Conservation (phyloP, 92 coral and sea anemone genomes). For the Siderastrea siderea region DNA sequence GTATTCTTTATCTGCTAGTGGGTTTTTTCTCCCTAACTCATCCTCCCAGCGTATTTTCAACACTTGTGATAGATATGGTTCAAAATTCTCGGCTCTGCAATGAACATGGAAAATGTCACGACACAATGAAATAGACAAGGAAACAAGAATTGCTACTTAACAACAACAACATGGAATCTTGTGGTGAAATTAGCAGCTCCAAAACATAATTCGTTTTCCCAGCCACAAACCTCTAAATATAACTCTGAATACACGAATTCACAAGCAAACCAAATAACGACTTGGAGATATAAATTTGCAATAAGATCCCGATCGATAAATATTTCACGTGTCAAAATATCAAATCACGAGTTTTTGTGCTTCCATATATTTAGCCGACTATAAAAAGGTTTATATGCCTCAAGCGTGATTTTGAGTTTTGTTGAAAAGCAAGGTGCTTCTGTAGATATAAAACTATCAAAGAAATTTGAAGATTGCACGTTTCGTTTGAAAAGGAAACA, state of each 20-base stretch:
- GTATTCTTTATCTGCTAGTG: conserved; percentile 82
- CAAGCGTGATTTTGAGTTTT: neutral
- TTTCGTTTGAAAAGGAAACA: conserved; percentile 35
- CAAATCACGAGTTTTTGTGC: conserved; percentile 37
- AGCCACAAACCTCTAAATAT: conserved; percentile 31
- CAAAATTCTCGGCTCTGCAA: conserved; percentile 94
- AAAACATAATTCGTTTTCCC: conserved; percentile 9
- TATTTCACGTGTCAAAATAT: conserved; percentile 58
- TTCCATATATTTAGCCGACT: neutral
- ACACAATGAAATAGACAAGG: conserved; percentile 18
- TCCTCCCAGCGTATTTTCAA: conserved; percentile 98
- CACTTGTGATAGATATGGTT: conserved; percentile 93
- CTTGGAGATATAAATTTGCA: conserved; percentile 26
- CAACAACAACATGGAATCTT: neutral
- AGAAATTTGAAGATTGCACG: neutral
- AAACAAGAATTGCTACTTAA: conserved; percentile 3
- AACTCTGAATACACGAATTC: conserved; percentile 19
- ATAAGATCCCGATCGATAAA: conserved; percentile 32
- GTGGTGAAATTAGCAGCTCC: conserved; percentile 7
- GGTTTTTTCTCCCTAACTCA: conserved; percentile 87
- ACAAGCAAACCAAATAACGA: conserved; percentile 32
- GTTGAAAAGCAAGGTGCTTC: neutral
- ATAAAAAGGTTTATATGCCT: neutral
- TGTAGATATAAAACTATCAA: neutral
- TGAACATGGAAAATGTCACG: conserved; percentile 56